Base-by-base conservation (phyloP, 2,888 invertebrate genomes). In the Odontothrips loti region DNA sequence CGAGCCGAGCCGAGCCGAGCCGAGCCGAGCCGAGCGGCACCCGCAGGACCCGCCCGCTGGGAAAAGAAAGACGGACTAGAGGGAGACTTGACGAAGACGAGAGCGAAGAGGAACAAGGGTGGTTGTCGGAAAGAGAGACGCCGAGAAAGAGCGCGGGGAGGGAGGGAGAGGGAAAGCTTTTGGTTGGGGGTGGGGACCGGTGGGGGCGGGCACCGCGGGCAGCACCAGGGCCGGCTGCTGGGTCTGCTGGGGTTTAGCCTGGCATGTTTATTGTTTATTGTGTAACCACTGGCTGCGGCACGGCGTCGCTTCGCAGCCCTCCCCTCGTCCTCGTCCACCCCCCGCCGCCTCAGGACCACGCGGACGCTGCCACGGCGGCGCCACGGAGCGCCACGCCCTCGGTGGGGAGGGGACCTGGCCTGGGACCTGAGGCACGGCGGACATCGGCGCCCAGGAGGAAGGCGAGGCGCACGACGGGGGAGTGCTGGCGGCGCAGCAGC, bases 41-140 rank as follows among this genome's bases (percentile, higher is more conserved):
- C 58, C 79, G 79, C 79, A 82, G 81, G 68, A 82, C 80, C 82
- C 82, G 83, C 83, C 83, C 83, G 82, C 83, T 82, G 84, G 83
- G 83, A 84, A 84, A 85, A 84, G 83, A 83, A 83, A 82, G 84
- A 85, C 85, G 85, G 85, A 79, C 84, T 85, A 84, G 85, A 84
- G 83, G 83, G 83, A 84, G 85, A 84, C 85, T 85, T 84, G 84
- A 83, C 63, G 51, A 75, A 51, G 80, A 81, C 43, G n/a, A 47
- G 58, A 63, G 68, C 17, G 47, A 79, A 58, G 68, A 63, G 79
- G 68, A 80, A 58, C 68, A 79, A 47, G 23, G 79, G 83, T 81
- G 17, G 58, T 6, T 43, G 63, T 51, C 79, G 83, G 82, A 48
- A 82, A 81, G 80, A 80, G 83, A 80, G 47, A 81, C 68, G 68